Evolutionary conservation across 2,888 invertebrate genomes (phyloP).

Genomic region (Ophion obscuratus): DNA sequence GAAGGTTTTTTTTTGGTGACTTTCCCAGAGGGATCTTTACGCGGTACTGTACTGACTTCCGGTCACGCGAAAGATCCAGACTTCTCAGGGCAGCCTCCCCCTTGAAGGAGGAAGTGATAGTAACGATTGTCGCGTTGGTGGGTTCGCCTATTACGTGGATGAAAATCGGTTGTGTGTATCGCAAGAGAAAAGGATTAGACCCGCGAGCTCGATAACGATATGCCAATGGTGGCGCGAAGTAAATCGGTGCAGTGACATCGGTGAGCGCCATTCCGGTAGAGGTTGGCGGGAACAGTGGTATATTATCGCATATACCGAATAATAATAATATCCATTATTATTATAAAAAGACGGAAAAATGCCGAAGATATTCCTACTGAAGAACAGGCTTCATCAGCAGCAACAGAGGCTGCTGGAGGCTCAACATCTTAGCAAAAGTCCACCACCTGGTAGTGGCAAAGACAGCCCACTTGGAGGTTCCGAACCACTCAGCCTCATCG

Average conservation of each 20-base stretch:
- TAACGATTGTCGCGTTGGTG: neutral
- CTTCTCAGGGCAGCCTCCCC: constrained; percentile 2
- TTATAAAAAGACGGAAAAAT: constrained; percentile 84
- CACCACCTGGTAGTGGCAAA: constrained; percentile 79
- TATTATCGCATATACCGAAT: constrained; percentile 9
- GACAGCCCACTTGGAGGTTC: constrained; percentile 82
- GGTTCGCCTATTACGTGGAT: neutral
- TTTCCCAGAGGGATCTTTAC: constrained; percentile 18
- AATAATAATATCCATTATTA: constrained; percentile 38
- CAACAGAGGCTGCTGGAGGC: constrained; percentile 93
- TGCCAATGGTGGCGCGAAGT: constrained; percentile 52
- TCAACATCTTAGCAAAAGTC: constrained; percentile 88
- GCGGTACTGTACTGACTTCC: constrained; percentile 22
- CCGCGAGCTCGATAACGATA: constrained; percentile 21
- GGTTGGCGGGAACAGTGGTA: constrained; percentile 2
- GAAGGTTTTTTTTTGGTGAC: neutral
- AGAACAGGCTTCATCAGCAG: constrained; percentile 96
- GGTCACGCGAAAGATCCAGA: constrained; percentile 8
- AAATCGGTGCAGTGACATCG: constrained; percentile 59
- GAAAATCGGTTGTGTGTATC: neutral
- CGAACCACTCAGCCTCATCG: constrained; percentile 85
- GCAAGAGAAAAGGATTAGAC: constrained; percentile 1
- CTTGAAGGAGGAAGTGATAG: constrained; percentile 21
- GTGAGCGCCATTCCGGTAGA: constrained; percentile 35
- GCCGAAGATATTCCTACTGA: constrained; percentile 97